Base-by-base conservation (phyloP, 2,113 vertebrate species). In the Ranitomeya imitator region DNA sequence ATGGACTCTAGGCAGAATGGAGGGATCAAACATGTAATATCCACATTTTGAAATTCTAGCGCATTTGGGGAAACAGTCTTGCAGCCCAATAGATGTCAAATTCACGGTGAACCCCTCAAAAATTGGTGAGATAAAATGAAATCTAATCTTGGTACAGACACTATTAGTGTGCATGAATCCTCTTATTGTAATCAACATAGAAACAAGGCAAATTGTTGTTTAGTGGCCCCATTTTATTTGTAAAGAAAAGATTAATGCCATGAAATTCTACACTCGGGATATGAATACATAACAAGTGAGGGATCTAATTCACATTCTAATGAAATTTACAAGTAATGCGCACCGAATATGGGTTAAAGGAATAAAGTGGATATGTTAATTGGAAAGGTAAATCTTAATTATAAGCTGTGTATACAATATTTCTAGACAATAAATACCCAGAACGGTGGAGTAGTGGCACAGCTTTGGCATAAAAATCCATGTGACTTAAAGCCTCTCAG, bases 311-410 rank as follows among this genome's bases (percentile, higher is more conserved):
- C 45, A 3, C 37, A 76, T 76, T 52, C 31, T 76, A 19, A 76
- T 19, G 37, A 52, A 51, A 52, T 76, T 21, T 52, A 76, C 37
- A 76, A 76, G 73, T 51, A 76, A 1, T 51, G 14, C 73, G 52
- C 18, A 52, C 16, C 1, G 73, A 52, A 21, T 76, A 45, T 18
- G 10, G 71, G 73, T 7, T 76, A 18, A 52, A 21, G 8, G 9
- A 52, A 76, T 76, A 76, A 52, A 76, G 73, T 51, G 45, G 16
- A 76, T 52, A 76, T 76, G 73, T 76, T 76, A 76, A 76, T 76
- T 76, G 73, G 37, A 76, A 76, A 45, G 37, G 37, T 52, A 76
- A 76, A 76, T 76, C 37, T 76, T 76, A 19, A 52, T 76, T 76
- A 21, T 76, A 74, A 18, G 31, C 71, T 18, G 37, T 74, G 37